Conservation (phyloP, 2,888 invertebrate genomes). For the Corbicula japonica region DNA sequence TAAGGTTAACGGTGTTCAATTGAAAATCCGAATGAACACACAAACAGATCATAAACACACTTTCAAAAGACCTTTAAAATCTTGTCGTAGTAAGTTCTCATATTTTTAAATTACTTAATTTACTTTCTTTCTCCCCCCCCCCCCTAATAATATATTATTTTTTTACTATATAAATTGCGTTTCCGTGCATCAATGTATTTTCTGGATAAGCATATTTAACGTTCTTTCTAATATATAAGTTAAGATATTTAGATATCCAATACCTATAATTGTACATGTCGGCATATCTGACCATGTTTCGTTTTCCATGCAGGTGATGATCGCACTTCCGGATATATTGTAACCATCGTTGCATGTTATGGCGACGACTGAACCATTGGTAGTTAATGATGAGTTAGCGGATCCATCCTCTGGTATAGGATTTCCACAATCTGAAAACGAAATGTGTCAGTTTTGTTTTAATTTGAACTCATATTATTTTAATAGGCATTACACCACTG, state of each 20-base stretch:
- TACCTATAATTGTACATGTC: not conserved
- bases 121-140: not conserved
- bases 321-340: not conserved
- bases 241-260: not conserved
- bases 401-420: not conserved
- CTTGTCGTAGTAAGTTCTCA: too few species aligned
- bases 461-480: too few species aligned
- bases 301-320: not conserved
- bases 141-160: not conserved
- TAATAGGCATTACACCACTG: too few species aligned
- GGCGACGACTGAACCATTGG: not conserved
- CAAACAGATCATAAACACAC: not conserved
- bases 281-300: slow-evolving; percentile 1
- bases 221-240: not conserved
- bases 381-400: not conserved
- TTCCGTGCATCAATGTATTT: not conserved
- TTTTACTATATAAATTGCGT: not conserved
- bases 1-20: too few species aligned
- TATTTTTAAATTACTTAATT: not conserved
- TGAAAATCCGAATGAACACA: not conserved
- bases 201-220: not conserved
- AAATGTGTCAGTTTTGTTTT: too few species aligned
- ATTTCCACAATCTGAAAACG: slow-evolving; percentile 2
- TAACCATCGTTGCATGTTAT: not conserved
- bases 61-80: too few species aligned